These are phyloP conservation scores for Holcopasites calliopsidis DNA, from an alignment of 1,140 invertebrate species.

Conservation along the genomic window DNA sequence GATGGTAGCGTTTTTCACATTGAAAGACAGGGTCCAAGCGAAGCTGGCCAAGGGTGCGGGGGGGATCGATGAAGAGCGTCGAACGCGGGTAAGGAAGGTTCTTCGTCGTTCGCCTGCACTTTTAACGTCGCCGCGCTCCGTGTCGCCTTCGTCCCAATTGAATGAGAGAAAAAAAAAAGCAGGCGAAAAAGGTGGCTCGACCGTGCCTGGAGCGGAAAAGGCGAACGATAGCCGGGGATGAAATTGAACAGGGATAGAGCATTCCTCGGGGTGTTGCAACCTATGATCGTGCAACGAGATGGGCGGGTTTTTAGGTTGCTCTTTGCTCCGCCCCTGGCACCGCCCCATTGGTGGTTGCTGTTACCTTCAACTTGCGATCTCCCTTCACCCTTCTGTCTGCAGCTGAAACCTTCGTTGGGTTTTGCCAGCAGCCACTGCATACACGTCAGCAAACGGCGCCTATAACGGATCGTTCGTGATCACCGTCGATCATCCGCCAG, in stretches of 20 bases:
- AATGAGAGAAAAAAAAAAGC: constrained; percentile 12
- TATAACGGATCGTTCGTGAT: constrained; percentile 52
- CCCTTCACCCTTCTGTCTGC: constrained; percentile 52
- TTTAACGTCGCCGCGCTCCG: constrained; percentile 54
- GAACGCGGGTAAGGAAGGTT: constrained; percentile 40
- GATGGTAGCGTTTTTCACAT: too few relatives aligned
- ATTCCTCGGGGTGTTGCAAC: constrained; percentile 57
- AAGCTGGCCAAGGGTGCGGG: not conserved
- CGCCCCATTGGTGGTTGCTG: constrained; percentile 58
- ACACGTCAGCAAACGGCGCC: constrained; percentile 58
- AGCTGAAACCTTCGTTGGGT: constrained; percentile 54
- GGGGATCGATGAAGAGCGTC: constrained; percentile 56
- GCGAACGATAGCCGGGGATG: not conserved
- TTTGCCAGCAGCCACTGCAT: constrained; percentile 57
- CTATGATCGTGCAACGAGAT: constrained; percentile 50
- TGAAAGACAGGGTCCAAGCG: not conserved
- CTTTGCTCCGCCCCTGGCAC: constrained; percentile 54
- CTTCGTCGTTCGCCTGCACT: constrained; percentile 51
- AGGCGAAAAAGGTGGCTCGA: constrained; percentile 9
- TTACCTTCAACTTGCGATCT: constrained; percentile 44
- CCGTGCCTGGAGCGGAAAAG: constrained; percentile 6
- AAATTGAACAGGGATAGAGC: constrained; percentile 38
- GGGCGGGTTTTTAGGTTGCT: constrained; percentile 44
- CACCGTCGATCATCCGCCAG: constrained; percentile 44
- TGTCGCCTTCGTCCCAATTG: constrained; percentile 46